phyloP scores from a whole-genome alignment of 23 tunicate genomes.

The Halocynthia aurantium region DNA sequence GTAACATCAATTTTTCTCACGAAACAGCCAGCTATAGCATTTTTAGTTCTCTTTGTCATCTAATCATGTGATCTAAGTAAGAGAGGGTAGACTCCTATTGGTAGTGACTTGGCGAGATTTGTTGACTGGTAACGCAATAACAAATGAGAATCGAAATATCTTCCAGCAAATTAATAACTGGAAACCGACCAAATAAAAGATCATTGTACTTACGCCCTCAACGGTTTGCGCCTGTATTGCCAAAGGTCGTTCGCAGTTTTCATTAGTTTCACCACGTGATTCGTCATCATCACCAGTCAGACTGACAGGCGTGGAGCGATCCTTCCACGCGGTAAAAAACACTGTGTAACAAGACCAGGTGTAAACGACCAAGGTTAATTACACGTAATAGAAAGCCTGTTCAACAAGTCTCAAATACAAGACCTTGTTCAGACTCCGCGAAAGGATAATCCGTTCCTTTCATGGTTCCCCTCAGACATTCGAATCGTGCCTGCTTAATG shows the following conservation, averaged over 20 bases:
- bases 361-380: neutral
- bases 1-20: too few relatives aligned
- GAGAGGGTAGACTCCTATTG: too few relatives aligned
- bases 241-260: constrained; percentile 52
- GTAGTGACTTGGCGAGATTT: too few relatives aligned
- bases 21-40: too few relatives aligned
- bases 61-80: too few relatives aligned
- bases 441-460: constrained; percentile 64
- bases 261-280: constrained; percentile 7
- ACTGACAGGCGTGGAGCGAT: constrained; percentile 37
- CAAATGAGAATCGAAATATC: too few relatives aligned
- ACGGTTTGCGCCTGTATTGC: constrained; percentile 77
- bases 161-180: too few relatives aligned
- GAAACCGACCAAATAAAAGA: too few relatives aligned
- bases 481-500: constrained; percentile 48
- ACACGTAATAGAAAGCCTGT: neutral
- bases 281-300: constrained; percentile 42
- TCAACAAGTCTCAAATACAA: neutral
- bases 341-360: constrained; percentile 16
- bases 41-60: too few relatives aligned
- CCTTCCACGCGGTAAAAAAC: constrained; percentile 74
- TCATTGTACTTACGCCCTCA: constrained; percentile 42
- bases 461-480: constrained; percentile 63
- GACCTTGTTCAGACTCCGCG: constrained; percentile 27
- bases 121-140: too few relatives aligned